Evolutionary conservation across 2,888 invertebrate species (phyloP).

Genomic region (Anthrax anthrax): DNA sequence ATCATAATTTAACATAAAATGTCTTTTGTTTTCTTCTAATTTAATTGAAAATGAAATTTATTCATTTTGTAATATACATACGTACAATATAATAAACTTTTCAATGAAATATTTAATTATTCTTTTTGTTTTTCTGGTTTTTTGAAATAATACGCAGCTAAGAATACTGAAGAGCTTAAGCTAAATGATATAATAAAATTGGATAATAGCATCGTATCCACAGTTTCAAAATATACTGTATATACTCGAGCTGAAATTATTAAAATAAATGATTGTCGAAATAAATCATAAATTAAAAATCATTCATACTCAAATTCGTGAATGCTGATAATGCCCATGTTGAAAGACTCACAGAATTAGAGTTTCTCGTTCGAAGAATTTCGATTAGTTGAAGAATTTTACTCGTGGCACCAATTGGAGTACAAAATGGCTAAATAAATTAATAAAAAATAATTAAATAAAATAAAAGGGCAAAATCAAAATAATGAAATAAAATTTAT

Average conservation of each 20-base stretch:
- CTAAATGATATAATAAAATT: conserved; percentile 59
- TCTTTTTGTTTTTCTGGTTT: conserved; percentile 29
- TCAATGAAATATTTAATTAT: no score
- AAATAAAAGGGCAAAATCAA: no score
- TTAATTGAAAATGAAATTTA: no score
- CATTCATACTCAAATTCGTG: conserved; percentile 61
- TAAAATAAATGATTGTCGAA: conserved; percentile 3
- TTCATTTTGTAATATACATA: no score
- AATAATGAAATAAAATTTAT: no score
- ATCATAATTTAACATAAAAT: no score
- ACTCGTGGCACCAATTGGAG: conserved; percentile 67
- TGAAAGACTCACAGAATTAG: conserved; percentile 59
- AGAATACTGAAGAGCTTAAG: conserved; percentile 54
- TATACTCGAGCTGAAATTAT: conserved; percentile 57
- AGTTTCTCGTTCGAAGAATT: conserved; percentile 53
- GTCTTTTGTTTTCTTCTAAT: no score
- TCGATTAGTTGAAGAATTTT: conserved; percentile 65
- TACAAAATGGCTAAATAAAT: conserved; percentile 29
- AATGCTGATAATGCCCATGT: conserved; percentile 73
- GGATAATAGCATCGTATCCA: conserved; percentile 51
- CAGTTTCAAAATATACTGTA: conserved; percentile 65
- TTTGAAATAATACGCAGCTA: conserved; percentile 54
- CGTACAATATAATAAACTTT: no score
- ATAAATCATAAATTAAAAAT: not conserved
- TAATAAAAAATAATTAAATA: conserved; percentile 1